Conservation (phyloP, 2,797 vertebrate genomes). For the Lutjanus campechanus region DNA sequence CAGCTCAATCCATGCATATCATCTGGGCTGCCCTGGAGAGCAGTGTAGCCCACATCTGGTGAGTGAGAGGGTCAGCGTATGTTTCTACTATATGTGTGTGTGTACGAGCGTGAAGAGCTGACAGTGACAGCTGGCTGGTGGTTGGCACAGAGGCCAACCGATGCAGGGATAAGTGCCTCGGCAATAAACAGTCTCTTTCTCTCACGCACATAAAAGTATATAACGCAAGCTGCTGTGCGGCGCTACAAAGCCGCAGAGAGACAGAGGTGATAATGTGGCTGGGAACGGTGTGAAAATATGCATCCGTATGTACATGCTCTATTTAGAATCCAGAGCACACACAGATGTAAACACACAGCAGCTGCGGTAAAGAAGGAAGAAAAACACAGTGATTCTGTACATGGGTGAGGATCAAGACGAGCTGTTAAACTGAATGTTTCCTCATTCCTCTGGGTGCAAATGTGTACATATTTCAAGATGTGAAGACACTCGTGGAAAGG, state of each 20-base stretch:
- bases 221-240: conserved; percentile 15
- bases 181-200: conserved; percentile 25
- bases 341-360: conserved; percentile 10
- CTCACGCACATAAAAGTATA: conserved; percentile 2
- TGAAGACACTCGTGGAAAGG: conserved; percentile 14
- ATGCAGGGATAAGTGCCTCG: conserved; percentile 45
- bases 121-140: conserved; percentile 62
- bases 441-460: conserved; percentile 1
- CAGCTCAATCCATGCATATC: conserved; percentile 38
- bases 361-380: not conserved
- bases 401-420: not conserved
- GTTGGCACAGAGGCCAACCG: conserved; percentile 36
- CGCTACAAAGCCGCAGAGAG: conserved; percentile 23
- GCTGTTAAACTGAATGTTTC: not conserved
- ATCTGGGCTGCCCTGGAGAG: conserved; percentile 44
- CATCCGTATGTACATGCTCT: not conserved
- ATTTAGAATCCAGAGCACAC: conserved; percentile 11
- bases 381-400: not conserved
- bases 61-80: conserved; percentile 38
- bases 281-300: conserved; percentile 32
- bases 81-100: not conserved
- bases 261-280: conserved; percentile 49
- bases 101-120: conserved; percentile 27
- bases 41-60: conserved; percentile 48
- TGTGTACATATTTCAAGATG: conserved; percentile 9